phyloP scores from a whole-genome alignment of 2,797 vertebrate species.

The Apogon talboti region DNA sequence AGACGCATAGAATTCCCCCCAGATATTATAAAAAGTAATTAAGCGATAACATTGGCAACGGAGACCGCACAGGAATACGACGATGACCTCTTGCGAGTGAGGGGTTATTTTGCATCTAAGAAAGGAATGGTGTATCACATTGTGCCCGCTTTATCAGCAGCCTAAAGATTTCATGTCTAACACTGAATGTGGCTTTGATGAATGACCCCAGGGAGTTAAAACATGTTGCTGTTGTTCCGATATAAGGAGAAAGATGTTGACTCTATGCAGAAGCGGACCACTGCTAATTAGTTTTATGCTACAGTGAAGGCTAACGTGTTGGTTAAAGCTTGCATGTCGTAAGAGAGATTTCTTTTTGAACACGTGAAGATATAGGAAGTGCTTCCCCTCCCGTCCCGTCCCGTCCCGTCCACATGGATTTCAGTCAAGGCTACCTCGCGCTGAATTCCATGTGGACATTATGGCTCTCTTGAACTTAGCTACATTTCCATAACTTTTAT shows the following conservation, averaged over 20 bases:
- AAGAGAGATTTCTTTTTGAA: conserved; percentile 38
- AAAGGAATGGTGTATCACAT: conserved; percentile 20
- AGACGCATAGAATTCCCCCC: conserved; percentile 7
- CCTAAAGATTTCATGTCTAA: conserved; percentile 41
- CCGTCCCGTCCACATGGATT: conserved; percentile 54
- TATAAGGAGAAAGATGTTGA: conserved; percentile 36
- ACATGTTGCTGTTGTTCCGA: conserved; percentile 22
- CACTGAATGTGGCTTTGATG: conserved; percentile 45
- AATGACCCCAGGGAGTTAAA: conserved; percentile 35
- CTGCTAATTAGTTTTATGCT: conserved; percentile 34
- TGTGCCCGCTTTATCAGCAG: conserved; percentile 37
- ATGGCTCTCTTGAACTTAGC: conserved; percentile 61
- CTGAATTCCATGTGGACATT: conserved; percentile 68
- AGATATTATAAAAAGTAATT: conserved; percentile 52
- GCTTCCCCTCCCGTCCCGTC: conserved; percentile 40
- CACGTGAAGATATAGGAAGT: conserved; percentile 32
- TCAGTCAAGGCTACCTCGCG: conserved; percentile 24
- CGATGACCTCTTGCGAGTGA: conserved; percentile 22
- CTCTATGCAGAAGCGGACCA: conserved; percentile 20
- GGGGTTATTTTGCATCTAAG: conserved; percentile 17
- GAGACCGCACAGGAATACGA: conserved; percentile 1
- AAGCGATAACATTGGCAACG: conserved; percentile 35
- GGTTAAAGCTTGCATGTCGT: conserved; percentile 36
- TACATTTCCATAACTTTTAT: conserved; percentile 81
- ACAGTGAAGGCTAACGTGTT: conserved; percentile 20